These are phyloP conservation scores for Lasioglossum calceatum DNA, from an alignment of 2,888 invertebrate genomes.

Conservation along the genomic window DNA sequence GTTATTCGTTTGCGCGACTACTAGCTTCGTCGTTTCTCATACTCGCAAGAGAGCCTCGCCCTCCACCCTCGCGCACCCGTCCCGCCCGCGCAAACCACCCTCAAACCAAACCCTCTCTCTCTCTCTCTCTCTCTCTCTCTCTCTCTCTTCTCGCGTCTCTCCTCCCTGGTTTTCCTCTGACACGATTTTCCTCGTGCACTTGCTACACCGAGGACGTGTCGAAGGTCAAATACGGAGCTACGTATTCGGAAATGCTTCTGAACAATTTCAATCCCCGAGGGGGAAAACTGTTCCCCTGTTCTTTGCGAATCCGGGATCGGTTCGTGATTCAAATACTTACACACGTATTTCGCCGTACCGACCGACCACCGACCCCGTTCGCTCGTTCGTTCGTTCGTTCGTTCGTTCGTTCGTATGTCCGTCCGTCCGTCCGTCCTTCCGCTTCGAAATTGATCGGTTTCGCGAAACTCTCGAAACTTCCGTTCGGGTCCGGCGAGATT, in stretches of 20 bases:
- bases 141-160: neutral
- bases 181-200: constrained; percentile 23
- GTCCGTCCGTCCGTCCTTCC: neutral
- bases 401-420: neutral
- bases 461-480: neutral
- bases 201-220: constrained; percentile 8
- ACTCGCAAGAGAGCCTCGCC: constrained; percentile 6
- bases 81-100: neutral
- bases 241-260: constrained; percentile 11
- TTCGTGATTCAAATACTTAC: constrained; percentile 12
- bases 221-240: constrained; percentile 28
- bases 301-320: constrained; percentile 6
- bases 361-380: neutral
- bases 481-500: neutral
- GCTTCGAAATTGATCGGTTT: constrained; percentile 11
- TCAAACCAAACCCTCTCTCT: neutral
- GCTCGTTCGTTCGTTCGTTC: neutral
- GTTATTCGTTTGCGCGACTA: constrained; percentile 56
- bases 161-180: constrained; percentile 2
- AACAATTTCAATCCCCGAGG: constrained; percentile 15
- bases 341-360: neutral
- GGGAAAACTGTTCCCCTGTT: constrained; percentile 1
- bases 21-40: constrained; percentile 39
- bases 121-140: no score
- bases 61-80: neutral